Percentiles rank a stretch among this genome's conserved stretches.
These are phyloP conservation scores for Alfaro cultratus DNA, from an alignment of 2,797 vertebrate genomes.

Conservation along the genomic window DNA sequence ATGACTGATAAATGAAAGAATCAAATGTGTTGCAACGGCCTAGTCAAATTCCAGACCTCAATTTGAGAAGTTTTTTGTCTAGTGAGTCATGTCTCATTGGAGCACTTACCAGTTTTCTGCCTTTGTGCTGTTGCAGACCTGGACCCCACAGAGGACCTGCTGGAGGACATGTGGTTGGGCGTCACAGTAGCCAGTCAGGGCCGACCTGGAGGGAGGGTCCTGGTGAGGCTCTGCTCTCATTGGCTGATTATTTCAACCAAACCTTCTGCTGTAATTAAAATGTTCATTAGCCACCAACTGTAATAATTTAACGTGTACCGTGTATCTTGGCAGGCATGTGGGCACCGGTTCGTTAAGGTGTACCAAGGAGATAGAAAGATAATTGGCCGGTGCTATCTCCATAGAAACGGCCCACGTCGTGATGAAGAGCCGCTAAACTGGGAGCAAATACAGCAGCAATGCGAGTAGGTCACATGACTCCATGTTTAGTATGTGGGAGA, in stretches of 20 bases:
- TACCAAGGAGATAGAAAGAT: constrained; percentile 85
- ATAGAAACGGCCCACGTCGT: constrained; percentile 83
- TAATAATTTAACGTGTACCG: background rate
- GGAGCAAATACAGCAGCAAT: constrained; percentile 88
- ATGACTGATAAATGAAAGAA: too few species aligned
- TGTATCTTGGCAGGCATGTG: constrained; percentile 81
- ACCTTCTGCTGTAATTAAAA: background rate
- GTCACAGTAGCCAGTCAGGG: constrained; percentile 90
- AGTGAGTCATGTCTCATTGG: background rate
- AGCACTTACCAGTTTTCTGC: background rate
- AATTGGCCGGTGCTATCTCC: constrained; percentile 91
- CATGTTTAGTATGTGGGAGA: background rate
- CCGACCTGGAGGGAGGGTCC: constrained; percentile 81
- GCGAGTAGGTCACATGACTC: constrained; percentile 66
- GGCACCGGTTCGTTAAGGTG: constrained; percentile 87
- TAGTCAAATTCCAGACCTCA: background rate
- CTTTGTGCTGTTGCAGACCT: constrained; percentile 45
- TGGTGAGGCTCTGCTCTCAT: constrained; percentile 82
- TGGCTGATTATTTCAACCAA: constrained; percentile 5
- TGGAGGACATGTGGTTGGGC: constrained; percentile 95
- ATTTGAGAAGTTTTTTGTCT: too few species aligned
- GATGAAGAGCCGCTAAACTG: constrained; percentile 79
- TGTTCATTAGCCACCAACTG: background rate
- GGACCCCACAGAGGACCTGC: constrained; percentile 64
- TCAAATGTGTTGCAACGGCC: background rate